These are phyloP conservation scores for Netelia melanura DNA, from an alignment of 2,888 invertebrate species.

Conservation along the genomic window DNA sequence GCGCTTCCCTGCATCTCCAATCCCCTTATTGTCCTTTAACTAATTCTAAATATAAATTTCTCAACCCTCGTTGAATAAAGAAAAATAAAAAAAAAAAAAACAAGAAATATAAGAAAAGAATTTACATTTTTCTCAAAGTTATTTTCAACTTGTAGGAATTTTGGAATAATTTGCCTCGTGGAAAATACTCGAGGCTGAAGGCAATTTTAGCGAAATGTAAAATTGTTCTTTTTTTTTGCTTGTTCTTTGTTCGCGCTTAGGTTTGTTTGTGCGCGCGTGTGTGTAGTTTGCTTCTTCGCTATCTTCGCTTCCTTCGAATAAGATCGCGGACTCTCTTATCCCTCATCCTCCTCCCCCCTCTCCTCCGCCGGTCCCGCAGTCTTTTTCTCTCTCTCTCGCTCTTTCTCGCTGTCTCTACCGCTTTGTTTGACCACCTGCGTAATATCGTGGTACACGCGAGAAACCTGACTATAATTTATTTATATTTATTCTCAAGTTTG, in stretches of 20 bases:
- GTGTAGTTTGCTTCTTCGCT: conserved; percentile 1
- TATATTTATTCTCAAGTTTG: conserved; percentile 63
- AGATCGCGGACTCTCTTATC: conserved; percentile 30
- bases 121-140: too few relatives aligned
- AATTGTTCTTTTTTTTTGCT: conserved; percentile 5
- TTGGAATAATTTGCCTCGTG: too few relatives aligned
- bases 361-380: neutral
- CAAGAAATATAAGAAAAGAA: too few relatives aligned
- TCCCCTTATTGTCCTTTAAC: neutral
- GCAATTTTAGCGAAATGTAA: neutral
- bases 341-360: neutral
- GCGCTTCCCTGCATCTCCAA: conserved; percentile 4
- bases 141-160: too few relatives aligned
- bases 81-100: too few relatives aligned
- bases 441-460: conserved; percentile 54
- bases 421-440: conserved; percentile 65
- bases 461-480: conserved; percentile 42
- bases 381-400: conserved; percentile 9
- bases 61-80: too few relatives aligned
- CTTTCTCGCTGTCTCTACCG: conserved; percentile 8
- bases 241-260: neutral
- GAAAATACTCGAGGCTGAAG: neutral
- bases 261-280: neutral
- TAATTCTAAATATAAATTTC: too few relatives aligned
- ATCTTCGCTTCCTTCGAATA: conserved; percentile 24